A percentile compares a stretch with the other conserved stretches of the same genome.
Evolutionary conservation across 2,888 invertebrate genomes (phyloP).

Genomic region (Schizotus pectinicornis): DNA sequence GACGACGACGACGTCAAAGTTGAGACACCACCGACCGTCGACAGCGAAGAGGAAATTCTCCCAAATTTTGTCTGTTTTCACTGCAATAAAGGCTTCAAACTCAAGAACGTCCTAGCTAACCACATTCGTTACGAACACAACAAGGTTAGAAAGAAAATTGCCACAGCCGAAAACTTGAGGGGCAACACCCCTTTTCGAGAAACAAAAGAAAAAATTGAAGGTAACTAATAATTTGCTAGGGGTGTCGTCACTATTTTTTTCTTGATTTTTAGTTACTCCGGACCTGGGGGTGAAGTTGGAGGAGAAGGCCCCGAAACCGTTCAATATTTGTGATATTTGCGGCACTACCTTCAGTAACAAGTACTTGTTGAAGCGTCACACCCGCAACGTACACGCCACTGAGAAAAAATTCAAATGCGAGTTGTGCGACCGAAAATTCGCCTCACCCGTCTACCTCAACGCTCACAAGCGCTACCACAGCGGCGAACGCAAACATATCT

Average conservation of each 20-base stretch:
- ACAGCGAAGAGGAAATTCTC: constrained; percentile 10
- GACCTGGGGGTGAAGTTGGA: background rate
- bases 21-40: constrained; percentile 15
- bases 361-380: constrained; percentile 48
- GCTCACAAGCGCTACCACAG: constrained; percentile 50
- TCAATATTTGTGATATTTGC: constrained; percentile 42
- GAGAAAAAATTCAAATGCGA: constrained; percentile 51
- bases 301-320: background rate
- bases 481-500: constrained; percentile 49
- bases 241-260: background rate
- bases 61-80: constrained; percentile 35
- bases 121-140: constrained; percentile 35
- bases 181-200: constrained; percentile 34
- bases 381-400: constrained; percentile 50
- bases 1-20: constrained; percentile 1
- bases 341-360: constrained; percentile 45
- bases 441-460: constrained; percentile 49
- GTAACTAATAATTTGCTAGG: background rate
- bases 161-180: too few species aligned
- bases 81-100: constrained; percentile 35
- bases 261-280: background rate
- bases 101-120: constrained; percentile 29
- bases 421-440: constrained; percentile 49
- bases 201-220: constrained; percentile 13
- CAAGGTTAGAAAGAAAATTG: constrained; percentile 20